A percentile compares a stretch with the other conserved stretches of the same genome.
These are phyloP conservation scores for Erannis defoliaria DNA, from an alignment of 2,888 invertebrate genomes.

Conservation along the genomic window DNA sequence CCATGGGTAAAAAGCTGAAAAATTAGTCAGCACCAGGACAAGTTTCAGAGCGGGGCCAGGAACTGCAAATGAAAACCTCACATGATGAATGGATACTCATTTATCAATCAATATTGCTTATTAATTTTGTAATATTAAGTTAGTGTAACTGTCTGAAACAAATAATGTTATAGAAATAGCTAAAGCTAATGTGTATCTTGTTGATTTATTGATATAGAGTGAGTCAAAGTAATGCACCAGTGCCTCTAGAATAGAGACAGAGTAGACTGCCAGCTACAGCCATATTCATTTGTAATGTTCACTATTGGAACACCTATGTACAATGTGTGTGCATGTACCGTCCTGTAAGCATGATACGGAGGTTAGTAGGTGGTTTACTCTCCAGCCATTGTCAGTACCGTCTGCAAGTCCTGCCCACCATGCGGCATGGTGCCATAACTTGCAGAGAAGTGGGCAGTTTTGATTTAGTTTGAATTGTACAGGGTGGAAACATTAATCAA, in stretches of 20 bases:
- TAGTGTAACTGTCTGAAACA: constrained; percentile 1
- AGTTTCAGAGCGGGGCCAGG: no score
- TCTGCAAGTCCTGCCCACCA: no score
- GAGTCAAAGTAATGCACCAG: constrained; percentile 3
- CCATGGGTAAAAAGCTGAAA: no score
- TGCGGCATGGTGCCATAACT: no score
- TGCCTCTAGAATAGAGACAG: constrained; percentile 21
- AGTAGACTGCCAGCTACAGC: constrained; percentile 21
- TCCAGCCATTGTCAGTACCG: no score
- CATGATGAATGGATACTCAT: neutral
- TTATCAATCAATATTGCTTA: constrained; percentile 21
- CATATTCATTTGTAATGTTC: constrained; percentile 36
- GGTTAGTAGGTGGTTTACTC: constrained; percentile 12
- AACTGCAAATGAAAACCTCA: no score
- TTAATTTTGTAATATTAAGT: constrained; percentile 14
- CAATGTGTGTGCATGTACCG: constrained; percentile 13
- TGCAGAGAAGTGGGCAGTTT: no score
- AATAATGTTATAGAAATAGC: neutral
- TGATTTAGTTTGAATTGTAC: no score
- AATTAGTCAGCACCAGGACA: no score
- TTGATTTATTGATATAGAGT: neutral
- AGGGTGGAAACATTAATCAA: no score
- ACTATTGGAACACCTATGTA: constrained; percentile 15
- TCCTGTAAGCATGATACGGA: neutral
- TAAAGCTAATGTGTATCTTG: neutral